phyloP scores from a whole-genome alignment of 2,797 vertebrate species.

The Sebastes cheni region DNA sequence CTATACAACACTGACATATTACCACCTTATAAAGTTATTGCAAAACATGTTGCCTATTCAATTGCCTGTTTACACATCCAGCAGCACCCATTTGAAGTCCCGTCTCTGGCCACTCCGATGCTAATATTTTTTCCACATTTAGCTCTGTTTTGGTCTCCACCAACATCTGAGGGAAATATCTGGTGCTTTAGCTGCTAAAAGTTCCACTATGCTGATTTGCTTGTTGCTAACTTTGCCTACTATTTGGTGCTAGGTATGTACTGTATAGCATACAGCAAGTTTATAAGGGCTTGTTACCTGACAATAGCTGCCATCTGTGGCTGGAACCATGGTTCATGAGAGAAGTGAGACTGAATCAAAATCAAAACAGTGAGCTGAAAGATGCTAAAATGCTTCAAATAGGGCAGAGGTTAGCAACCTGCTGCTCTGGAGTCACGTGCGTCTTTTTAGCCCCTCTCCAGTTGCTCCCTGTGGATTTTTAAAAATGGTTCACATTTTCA shows the following conservation, averaged over 20 bases:
- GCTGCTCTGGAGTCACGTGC: accelerated
- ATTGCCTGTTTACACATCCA: too few species aligned
- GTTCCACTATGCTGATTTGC: neutral
- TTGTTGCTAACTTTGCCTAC: neutral
- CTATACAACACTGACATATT: too few species aligned
- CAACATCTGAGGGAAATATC: neutral
- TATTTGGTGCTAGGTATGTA: neutral
- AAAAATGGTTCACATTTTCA: too few species aligned
- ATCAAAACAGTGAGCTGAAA: neutral
- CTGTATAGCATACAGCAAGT: neutral
- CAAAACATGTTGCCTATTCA: too few species aligned
- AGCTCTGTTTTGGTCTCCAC: neutral
- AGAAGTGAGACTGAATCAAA: neutral
- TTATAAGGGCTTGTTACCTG: neutral
- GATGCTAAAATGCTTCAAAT: neutral
- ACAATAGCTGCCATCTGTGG: neutral
- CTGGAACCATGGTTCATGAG: neutral
- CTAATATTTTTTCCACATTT: neutral
- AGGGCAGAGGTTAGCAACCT: too few species aligned
- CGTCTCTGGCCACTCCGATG: neutral
- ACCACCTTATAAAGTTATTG: too few species aligned
- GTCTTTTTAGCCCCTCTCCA: too few species aligned
- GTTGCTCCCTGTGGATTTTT: too few species aligned
- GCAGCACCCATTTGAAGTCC: too few species aligned
- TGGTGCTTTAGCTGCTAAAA: neutral